Conservation (phyloP, 1,140 invertebrate species). For the Eurosta solidaginis region DNA sequence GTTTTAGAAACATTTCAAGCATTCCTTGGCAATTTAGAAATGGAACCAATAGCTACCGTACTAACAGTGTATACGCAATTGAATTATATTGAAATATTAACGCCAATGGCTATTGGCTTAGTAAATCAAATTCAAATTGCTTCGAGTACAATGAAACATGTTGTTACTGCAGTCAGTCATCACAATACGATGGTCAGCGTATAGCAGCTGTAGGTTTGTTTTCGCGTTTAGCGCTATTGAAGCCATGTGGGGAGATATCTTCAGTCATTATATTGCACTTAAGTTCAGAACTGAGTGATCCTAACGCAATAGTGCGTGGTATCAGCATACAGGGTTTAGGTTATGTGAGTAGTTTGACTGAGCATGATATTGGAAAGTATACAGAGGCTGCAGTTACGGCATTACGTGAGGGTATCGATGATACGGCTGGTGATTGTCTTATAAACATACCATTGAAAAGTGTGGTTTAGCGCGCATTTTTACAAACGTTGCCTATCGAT, state of each 20-base stretch:
- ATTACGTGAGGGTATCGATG: slow-evolving; percentile 53
- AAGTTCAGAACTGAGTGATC: slow-evolving; percentile 52
- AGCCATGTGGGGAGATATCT: too few species aligned
- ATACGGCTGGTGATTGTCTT: slow-evolving; percentile 50
- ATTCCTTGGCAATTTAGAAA: too few species aligned
- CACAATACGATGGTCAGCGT: slow-evolving; percentile 52
- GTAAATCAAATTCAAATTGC: slow-evolving; percentile 46
- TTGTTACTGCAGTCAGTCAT: slow-evolving; percentile 51
- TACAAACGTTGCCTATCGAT: slow-evolving; percentile 47
- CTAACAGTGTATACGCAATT: slow-evolving; percentile 45
- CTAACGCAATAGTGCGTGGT: slow-evolving; percentile 53
- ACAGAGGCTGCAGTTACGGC: slow-evolving; percentile 51
- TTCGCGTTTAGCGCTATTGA: too few species aligned
- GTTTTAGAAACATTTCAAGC: too few species aligned
- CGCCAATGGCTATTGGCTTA: slow-evolving; percentile 53
- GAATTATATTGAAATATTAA: slow-evolving; percentile 51
- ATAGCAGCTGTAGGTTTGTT: too few species aligned
- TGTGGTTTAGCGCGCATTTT: slow-evolving; percentile 50
- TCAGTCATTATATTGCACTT: too few species aligned
- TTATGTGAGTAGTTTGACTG: slow-evolving; percentile 54
- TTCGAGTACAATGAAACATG: slow-evolving; percentile 47
- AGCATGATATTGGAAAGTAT: too few species aligned
- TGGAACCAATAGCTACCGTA: slow-evolving; percentile 50
- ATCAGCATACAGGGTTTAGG: slow-evolving; percentile 55
- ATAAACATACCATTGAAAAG: slow-evolving; percentile 58